Base-by-base conservation (phyloP, 2,113 vertebrate genomes). In the Donacobius atricapilla region DNA sequence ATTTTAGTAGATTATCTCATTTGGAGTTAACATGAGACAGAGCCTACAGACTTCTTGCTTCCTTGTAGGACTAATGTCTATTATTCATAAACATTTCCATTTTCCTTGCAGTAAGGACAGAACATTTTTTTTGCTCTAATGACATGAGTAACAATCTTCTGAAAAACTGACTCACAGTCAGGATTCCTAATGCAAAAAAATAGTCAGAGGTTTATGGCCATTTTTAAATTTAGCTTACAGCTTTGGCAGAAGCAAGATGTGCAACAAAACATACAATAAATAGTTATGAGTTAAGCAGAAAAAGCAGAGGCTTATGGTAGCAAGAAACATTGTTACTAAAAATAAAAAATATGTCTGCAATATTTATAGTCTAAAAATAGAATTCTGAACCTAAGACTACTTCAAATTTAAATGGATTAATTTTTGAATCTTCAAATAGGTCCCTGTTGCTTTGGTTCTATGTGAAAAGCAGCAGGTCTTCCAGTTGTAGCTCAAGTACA, bases 1-100 rank as follows among this genome's bases (percentile, higher is more conserved):
- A 94, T 89, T 84, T 81, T 66, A 85, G 83, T 19, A 57, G 81
- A 89, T 95, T 91, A 96, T 79, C 84, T 95, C 84, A 96, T 96
- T 84, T 93, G 48, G 22, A 95, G 31, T 48, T 91, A 94, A 89
- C 22, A 66, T 60, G 77, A 92, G 86, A 82, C 89, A 88, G 47
- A 82, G 89, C 19, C 66, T 69, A 92, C 61, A 82, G 89, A 76
- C 73, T 89, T 65, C 22, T 53, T 82, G 70, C 58, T 91, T 91
- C 51, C 28, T 81, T 78, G 28, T 56, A 94, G n/a, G 31, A 79
- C 53, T 93, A 79, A 57, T 1, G 21, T 69, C 61, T 89, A 35
- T 92, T 87, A 76, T 79, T 95, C 57, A 93, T 79, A 95, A 75
- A 60, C 44, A 71, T 89, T 89, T 89, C 44, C 48, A 72, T 89